Evolutionary conservation across 2,113 vertebrate genomes (phyloP), one percentile per base, ranked within the genome.

Genomic region (Ptyas mucosa): DNA sequence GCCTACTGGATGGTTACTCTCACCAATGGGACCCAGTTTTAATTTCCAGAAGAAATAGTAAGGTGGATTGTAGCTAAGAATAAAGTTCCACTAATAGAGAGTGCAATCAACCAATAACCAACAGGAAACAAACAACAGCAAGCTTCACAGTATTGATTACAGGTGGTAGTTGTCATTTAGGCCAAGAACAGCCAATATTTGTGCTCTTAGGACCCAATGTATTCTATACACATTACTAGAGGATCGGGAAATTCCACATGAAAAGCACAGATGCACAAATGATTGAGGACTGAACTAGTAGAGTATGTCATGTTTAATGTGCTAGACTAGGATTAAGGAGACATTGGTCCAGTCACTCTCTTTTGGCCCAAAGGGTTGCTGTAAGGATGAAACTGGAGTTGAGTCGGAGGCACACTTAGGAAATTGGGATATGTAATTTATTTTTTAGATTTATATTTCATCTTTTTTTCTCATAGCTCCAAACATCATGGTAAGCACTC

Each of bases 11-110:
- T 91, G n/a, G 64, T 75, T 75, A 81, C 90, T 94, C 94, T 93
- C 64, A 93, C 95, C 93, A 94, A 0, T 92, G 94, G 94, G 96
- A 96, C 94, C 90, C 94, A 91, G 93, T 85, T 75, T 92, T 97
- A 95, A 96, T 95, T 95, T 95, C 57, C 94, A 95, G 89, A 64
- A 57, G 75, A 58, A 91, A 88, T 90, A 0, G 1, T 53, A 93
- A 53, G 88, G 89, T 94, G 94, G 39, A 53, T 95, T 94, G 93
- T 93, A 96, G 34, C 92, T 5, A 29, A 54, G 89, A n/a, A 54
- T 85, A 69, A 52, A 94, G 92, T 90, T 94, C 89, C 90, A 43
- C 21, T 1, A 0, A 24, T 51, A 87, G 29, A 0, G 0, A 29
- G 53, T 49, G 21, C 87, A 91, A 46, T 51, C 51, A 89, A 46